Evolutionary conservation across 2,888 invertebrate genomes (phyloP).

Genomic region (Neelides folsomi): DNA sequence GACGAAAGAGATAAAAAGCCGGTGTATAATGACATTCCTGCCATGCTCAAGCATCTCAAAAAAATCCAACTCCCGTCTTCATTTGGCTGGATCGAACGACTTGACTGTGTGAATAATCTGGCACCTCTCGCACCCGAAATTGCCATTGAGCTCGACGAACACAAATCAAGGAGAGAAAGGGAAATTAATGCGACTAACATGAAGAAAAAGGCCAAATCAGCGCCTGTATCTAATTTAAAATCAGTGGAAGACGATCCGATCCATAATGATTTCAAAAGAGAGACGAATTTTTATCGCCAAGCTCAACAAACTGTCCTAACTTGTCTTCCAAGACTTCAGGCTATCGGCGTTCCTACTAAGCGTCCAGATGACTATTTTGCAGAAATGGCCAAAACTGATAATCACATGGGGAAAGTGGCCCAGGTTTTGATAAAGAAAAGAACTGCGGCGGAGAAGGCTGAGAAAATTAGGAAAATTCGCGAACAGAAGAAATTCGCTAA

Average conservation of each 20-base stretch:
- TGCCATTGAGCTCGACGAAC: slow-evolving; percentile 61
- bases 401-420: slow-evolving; percentile 81
- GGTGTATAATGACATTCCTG: slow-evolving; percentile 19
- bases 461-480: slow-evolving; percentile 76
- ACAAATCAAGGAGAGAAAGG: slow-evolving; percentile 55
- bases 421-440: slow-evolving; percentile 69
- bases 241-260: slow-evolving; percentile 60
- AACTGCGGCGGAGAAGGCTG: slow-evolving; percentile 67
- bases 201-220: slow-evolving; percentile 44
- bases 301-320: slow-evolving; percentile 74
- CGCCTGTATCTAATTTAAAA: slow-evolving; percentile 35
- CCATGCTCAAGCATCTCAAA: slow-evolving; percentile 32
- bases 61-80: slow-evolving; percentile 22
- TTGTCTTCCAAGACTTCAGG: slow-evolving; percentile 62
- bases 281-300: slow-evolving; percentile 73
- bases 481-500: slow-evolving; percentile 87
- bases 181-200: slow-evolving; percentile 48
- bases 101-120: slow-evolving; percentile 62
- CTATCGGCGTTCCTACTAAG: slow-evolving; percentile 60
- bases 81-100: slow-evolving; percentile 60
- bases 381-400: slow-evolving; percentile 95
- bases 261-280: slow-evolving; percentile 80
- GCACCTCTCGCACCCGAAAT: slow-evolving; percentile 76
- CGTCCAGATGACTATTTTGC: slow-evolving; percentile 95
- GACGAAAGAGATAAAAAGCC: slow-evolving; percentile 34